Evolutionary conservation across 2,888 invertebrate species (phyloP).

Genomic region (Caenorhabditis imperialis): DNA sequence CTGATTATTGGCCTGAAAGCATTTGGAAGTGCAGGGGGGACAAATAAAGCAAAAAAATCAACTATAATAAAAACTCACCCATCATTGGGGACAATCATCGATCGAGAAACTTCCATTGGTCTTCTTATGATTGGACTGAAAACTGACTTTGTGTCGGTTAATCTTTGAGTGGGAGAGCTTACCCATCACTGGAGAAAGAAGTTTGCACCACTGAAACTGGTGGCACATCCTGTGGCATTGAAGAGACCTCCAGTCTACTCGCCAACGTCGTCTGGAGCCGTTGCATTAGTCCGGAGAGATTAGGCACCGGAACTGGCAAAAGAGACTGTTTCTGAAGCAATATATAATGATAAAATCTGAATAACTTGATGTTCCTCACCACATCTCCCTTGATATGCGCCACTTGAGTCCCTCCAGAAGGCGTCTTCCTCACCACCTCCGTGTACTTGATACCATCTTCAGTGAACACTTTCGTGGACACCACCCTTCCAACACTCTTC

Average conservation of each 20-base stretch:
- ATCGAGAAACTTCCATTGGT: too few species aligned
- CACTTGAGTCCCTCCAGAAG: slow-evolving; percentile 25
- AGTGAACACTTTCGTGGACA: slow-evolving; percentile 27
- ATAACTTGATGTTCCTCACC: background rate
- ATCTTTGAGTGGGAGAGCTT: too few species aligned
- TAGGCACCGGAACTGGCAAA: slow-evolving; percentile 26
- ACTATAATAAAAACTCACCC: too few species aligned
- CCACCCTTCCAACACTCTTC: slow-evolving; percentile 4
- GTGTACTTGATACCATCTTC: slow-evolving; percentile 42
- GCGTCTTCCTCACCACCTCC: slow-evolving; percentile 21
- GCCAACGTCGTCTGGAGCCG: slow-evolving; percentile 10
- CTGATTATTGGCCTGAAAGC: background rate
- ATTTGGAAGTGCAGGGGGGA: too few species aligned
- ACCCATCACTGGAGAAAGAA: too few species aligned
- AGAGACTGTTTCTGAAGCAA: slow-evolving; percentile 26
- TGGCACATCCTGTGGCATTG: background rate
- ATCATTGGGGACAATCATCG: too few species aligned
- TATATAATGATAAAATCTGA: background rate
- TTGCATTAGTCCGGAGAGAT: slow-evolving; percentile 20
- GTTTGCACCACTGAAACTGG: too few species aligned
- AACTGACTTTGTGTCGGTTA: background rate
- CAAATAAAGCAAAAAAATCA: too few species aligned
- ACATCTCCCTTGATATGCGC: slow-evolving; percentile 28
- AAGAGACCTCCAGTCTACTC: background rate
- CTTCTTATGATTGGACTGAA: slow-evolving; percentile 19